Conservation (phyloP, 2,113 vertebrate genomes). For the Pampusana beccarii region DNA sequence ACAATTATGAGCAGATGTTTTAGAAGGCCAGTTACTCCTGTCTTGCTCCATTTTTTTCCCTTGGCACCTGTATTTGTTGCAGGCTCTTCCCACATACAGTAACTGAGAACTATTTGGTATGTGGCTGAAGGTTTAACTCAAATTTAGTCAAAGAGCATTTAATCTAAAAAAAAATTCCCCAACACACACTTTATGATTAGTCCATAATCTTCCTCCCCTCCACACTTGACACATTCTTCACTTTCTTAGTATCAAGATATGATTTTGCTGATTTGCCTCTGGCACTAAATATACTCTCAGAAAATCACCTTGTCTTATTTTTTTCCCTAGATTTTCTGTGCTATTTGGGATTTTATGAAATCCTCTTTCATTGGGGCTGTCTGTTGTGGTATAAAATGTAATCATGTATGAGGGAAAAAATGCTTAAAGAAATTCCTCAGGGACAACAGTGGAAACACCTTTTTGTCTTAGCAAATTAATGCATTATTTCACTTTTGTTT, state of each 20-base stretch:
- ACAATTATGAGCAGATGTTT: neutral
- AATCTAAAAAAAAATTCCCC: neutral
- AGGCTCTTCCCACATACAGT: neutral
- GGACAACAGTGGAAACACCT: neutral
- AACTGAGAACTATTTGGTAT: neutral
- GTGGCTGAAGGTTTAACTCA: neutral
- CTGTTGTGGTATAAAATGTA: neutral
- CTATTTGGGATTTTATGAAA: neutral
- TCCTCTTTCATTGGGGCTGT: neutral
- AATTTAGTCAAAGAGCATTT: neutral
- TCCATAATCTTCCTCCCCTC: neutral
- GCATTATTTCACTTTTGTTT: neutral
- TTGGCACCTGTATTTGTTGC: neutral
- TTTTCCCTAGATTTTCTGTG: neutral
- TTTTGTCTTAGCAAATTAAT: neutral
- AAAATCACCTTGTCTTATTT: neutral
- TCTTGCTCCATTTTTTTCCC: accelerated
- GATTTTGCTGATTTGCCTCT: neutral
- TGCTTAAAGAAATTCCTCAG: neutral
- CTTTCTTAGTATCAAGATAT: neutral
- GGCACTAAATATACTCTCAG: neutral
- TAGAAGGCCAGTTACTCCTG: neutral
- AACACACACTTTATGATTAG: neutral
- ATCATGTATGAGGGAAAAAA: neutral
- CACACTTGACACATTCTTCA: neutral